Conservation (phyloP, 1,140 invertebrate genomes). For the Cepaea nemoralis region DNA sequence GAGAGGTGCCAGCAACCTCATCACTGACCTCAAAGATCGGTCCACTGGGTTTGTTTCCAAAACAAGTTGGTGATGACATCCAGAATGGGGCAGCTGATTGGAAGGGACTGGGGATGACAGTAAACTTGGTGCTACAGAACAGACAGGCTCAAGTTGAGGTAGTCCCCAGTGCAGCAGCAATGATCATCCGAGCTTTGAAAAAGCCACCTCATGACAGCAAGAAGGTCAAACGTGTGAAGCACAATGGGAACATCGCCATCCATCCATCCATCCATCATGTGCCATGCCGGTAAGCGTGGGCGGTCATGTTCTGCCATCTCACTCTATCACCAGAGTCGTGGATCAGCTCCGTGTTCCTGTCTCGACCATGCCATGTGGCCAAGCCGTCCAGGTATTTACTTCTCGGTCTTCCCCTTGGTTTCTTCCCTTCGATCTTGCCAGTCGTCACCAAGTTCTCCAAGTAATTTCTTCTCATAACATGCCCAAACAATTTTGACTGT, state of each 20-base stretch:
- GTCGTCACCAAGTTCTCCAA: too few relatives aligned
- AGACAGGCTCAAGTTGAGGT: conserved; percentile 97
- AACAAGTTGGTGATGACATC: conserved; percentile 99
- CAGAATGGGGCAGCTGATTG: conserved; percentile 98
- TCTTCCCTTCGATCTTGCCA: too few relatives aligned
- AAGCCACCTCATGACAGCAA: conserved; percentile 98
- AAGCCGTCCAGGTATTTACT: too few relatives aligned
- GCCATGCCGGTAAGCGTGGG: too few relatives aligned
- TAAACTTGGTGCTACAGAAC: conserved; percentile 98
- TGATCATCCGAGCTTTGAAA: conserved; percentile 87
- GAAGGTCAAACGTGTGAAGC: conserved; percentile 99
- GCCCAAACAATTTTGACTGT: too few relatives aligned
- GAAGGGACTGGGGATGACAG: conserved; percentile 99
- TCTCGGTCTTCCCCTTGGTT: too few relatives aligned
- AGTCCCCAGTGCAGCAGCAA: conserved; percentile 98
- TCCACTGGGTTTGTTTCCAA: conserved; percentile 78
- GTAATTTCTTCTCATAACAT: too few relatives aligned
- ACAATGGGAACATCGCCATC: conserved; percentile 96
- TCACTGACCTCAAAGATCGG: conserved; percentile 92
- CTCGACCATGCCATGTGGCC: too few relatives aligned
- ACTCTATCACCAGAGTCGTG: too few relatives aligned
- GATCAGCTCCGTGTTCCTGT: too few relatives aligned
- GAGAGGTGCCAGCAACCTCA: conserved; percentile 99
- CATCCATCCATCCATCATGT: too few relatives aligned
- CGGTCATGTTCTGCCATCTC: too few relatives aligned